Base-by-base conservation (phyloP, 2,888 invertebrate genomes). In the Limnephilus rhombicus region DNA sequence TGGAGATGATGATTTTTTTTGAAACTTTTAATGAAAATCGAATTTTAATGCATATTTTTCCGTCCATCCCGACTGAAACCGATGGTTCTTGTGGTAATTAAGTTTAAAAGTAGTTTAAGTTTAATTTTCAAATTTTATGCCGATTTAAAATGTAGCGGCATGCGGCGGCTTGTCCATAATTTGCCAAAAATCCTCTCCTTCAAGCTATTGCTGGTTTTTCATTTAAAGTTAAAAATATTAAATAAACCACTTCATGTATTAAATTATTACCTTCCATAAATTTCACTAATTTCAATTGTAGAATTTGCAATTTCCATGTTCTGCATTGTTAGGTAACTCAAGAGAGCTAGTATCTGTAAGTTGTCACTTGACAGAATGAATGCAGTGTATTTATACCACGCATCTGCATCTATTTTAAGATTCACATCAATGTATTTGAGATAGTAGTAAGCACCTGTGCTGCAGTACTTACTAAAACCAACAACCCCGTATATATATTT, bases 201-300 rank as follows among this genome's bases (percentile, higher is more conserved):
- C 24, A 68, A 68, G 68, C 24, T 24, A n/a, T n/a, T n/a, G 68
- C 68, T 68, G 7, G n/a, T 9, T 68, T 68, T 68, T 68, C 68
- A 68, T n/a, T 24, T 53, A 53, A 18, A 24, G 68, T 68, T 68
- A 7, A n/a, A 24, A 24, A 68, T 4, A 68, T 68, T 24, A 24
- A 68, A 68, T 68, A 68, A 68, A 68, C 68, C 24, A 12, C 11
- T 12, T 45, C 12, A 11, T 12, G 45, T 12, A 45, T 45, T 45
- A 45, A 7, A 7, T 7, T 9, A 5, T 37, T 87, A 93, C 93
- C 93, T 93, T 88, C 93, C 93, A 82, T 90, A 92, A 53, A 80
- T 81, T 89, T 92, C 81, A 90, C 41, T 88, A 45, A 85, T 53
- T 81, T 87, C 29, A 82, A 88, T n/a, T 34, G 87, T 68, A 85